Evolutionary conservation across 1,140 invertebrate species (phyloP).

Genomic region (Papilio machaon): DNA sequence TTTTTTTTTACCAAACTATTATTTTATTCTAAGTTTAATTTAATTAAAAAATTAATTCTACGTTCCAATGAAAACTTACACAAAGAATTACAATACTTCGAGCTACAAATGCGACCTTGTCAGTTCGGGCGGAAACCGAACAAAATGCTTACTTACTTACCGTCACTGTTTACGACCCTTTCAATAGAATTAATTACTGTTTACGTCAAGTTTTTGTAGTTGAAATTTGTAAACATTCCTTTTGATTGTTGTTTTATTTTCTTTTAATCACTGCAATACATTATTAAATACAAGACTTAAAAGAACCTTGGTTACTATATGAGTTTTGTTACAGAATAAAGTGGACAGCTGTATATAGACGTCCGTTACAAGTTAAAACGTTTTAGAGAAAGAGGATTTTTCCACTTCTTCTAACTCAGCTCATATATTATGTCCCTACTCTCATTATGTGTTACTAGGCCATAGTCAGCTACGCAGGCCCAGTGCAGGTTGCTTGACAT

Average conservation of each 20-base stretch:
- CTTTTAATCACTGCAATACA: too few relatives aligned
- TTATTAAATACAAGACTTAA: too few relatives aligned
- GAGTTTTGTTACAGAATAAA: too few relatives aligned
- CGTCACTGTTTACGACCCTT: background rate
- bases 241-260: background rate
- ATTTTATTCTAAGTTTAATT: background rate
- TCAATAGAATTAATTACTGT: conserved; percentile 1
- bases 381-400: too few relatives aligned
- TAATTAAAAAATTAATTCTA: background rate
- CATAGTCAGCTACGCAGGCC: too few relatives aligned
- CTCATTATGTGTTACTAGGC: too few relatives aligned
- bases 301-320: too few relatives aligned
- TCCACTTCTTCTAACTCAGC: too few relatives aligned
- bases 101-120: background rate
- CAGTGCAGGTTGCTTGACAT: too few relatives aligned
- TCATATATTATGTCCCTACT: too few relatives aligned
- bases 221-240: background rate
- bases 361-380: too few relatives aligned
- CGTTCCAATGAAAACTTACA: background rate
- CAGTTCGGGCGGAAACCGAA: background rate
- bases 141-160: background rate
- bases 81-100: conserved; percentile 2
- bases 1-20: background rate
- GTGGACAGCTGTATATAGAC: too few relatives aligned
- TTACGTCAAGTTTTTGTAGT: background rate